Percentiles rank a stretch among this genome's conserved stretches.
These are phyloP conservation scores for Parazoanthus atlanticus DNA, from an alignment of 92 coral and sea anemone genomes.

Conservation along the genomic window DNA sequence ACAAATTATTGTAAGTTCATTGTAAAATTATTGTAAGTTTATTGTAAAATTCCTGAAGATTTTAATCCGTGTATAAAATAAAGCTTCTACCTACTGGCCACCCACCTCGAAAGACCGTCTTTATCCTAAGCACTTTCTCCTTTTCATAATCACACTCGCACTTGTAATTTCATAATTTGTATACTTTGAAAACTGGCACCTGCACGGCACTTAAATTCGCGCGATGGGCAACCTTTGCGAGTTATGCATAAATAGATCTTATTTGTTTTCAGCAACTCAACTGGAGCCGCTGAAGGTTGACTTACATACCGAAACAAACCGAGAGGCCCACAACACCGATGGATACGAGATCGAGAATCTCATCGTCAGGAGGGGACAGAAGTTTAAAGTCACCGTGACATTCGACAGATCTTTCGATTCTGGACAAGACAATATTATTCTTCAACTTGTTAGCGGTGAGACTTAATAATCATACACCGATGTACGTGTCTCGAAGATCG, in stretches of 20 bases:
- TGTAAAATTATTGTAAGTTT: too few species aligned
- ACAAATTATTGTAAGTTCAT: too few species aligned
- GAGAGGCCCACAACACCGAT: constrained; percentile 8
- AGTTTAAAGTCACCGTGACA: background rate
- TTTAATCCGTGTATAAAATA: too few species aligned
- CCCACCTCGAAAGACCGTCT: too few species aligned
- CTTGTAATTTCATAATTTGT: too few species aligned
- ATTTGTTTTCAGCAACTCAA: constrained; percentile 11
- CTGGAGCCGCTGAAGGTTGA: constrained; percentile 12
- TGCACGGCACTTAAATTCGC: too few species aligned
- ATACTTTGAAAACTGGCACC: too few species aligned
- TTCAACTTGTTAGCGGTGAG: constrained; percentile 31
- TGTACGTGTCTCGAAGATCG: background rate
- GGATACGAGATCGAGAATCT: constrained; percentile 11
- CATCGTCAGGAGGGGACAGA: constrained; percentile 33
- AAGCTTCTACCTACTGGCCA: too few species aligned
- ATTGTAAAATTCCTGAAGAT: too few species aligned
- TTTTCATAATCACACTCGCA: too few species aligned
- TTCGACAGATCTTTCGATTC: constrained; percentile 32
- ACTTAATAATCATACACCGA: background rate
- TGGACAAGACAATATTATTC: background rate
- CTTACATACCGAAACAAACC: constrained; percentile 7
- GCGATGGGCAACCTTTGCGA: too few species aligned
- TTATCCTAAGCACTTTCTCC: too few species aligned
- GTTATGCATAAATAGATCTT: background rate